Conservation (phyloP, 2,888 invertebrate species). For the Scaptomyza reducta region DNA sequence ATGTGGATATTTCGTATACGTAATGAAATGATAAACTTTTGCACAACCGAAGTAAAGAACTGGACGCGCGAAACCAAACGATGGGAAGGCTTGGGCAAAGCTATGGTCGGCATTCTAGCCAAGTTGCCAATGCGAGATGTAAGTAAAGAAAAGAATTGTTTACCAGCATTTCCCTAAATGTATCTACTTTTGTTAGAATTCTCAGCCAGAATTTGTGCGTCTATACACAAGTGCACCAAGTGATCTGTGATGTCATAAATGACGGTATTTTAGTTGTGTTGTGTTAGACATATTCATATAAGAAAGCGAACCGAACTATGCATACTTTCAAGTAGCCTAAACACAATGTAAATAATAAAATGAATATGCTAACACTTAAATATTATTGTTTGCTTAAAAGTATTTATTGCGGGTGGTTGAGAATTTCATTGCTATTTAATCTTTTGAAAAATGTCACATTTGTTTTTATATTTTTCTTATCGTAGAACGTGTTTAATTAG, state of each 20-base stretch:
- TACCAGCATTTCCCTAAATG: neutral
- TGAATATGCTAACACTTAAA: slow-evolving; percentile 2
- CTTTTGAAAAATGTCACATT: neutral
- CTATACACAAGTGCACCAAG: slow-evolving; percentile 42
- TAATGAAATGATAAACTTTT: slow-evolving; percentile 30
- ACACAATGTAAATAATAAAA: neutral
- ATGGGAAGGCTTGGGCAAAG: slow-evolving; percentile 42
- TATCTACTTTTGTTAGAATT: slow-evolving; percentile 23
- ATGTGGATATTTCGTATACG: slow-evolving; percentile 43
- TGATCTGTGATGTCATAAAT: slow-evolving; percentile 22
- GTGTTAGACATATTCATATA: neutral
- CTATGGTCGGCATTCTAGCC: slow-evolving; percentile 27
- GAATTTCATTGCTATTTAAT: neutral
- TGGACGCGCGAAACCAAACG: slow-evolving; percentile 44
- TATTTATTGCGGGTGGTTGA: neutral
- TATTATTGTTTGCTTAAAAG: neutral
- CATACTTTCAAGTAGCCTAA: neutral
- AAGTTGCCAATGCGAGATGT: slow-evolving; percentile 49
- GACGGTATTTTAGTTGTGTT: neutral
- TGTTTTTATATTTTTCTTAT: slow-evolving; percentile 25
- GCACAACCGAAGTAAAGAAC: slow-evolving; percentile 27
- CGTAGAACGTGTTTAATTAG: slow-evolving; percentile 36
- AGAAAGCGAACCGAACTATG: too few species aligned
- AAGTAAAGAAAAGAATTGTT: neutral
- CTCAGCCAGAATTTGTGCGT: slow-evolving; percentile 45